phyloP scores from a whole-genome alignment of 2,888 invertebrate genomes.

The Ecliptopera silaceata region DNA sequence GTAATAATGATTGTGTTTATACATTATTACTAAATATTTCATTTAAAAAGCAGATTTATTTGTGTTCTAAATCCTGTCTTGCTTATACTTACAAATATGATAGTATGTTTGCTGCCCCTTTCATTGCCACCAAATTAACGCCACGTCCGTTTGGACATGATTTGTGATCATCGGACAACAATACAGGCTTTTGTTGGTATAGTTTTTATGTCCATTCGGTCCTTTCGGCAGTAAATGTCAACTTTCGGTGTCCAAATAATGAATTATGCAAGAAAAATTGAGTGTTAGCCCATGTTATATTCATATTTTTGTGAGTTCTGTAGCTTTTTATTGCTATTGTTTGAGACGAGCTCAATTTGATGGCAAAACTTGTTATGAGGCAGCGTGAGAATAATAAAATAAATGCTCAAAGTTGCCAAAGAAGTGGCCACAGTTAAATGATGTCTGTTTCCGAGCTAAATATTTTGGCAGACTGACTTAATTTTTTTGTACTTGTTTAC shows the following conservation, averaged over 20 bases:
- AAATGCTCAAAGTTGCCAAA: neutral
- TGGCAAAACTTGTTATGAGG: neutral
- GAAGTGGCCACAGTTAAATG: constrained; percentile 89
- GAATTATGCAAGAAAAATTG: constrained; percentile 36
- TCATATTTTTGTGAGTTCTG: constrained; percentile 18
- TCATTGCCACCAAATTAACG: constrained; percentile 25
- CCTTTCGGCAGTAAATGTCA: constrained; percentile 37
- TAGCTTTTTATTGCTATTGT: constrained; percentile 11
- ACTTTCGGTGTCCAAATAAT: constrained; percentile 31
- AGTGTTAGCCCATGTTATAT: constrained; percentile 34
- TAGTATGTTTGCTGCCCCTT: constrained; percentile 14
- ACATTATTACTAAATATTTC: too few relatives aligned
- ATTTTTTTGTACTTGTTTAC: constrained; percentile 28
- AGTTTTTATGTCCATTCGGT: constrained; percentile 32
- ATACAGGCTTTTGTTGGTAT: constrained; percentile 32
- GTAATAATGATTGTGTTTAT: too few relatives aligned
- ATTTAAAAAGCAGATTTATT: too few relatives aligned
- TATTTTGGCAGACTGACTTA: constrained; percentile 90
- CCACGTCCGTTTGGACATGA: constrained; percentile 31
- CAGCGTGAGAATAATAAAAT: neutral
- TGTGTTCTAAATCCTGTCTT: too few relatives aligned
- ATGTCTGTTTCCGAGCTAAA: constrained; percentile 85
- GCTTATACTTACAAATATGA: neutral
- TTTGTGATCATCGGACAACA: constrained; percentile 39
- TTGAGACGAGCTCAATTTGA: constrained; percentile 4